Evolutionary conservation across 2,888 invertebrate genomes (phyloP).

Genomic region (Pantelozetes paolii): DNA sequence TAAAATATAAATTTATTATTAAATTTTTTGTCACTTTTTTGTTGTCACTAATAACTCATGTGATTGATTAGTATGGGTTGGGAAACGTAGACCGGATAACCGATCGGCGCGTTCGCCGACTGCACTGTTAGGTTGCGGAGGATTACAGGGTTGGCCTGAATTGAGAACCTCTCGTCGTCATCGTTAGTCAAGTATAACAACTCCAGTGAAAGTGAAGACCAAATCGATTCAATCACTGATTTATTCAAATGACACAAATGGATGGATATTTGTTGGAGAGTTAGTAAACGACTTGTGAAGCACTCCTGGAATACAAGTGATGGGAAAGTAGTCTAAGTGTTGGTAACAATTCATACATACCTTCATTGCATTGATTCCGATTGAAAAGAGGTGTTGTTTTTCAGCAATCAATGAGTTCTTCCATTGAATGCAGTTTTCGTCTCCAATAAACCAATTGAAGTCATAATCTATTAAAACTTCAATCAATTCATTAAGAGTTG

Average conservation of each 20-base stretch:
- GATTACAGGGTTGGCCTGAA: conserved; percentile 54
- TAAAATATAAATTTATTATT: conserved; percentile 4
- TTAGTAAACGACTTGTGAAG: conserved; percentile 53
- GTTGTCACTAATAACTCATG: too few species aligned
- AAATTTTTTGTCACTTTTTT: too few species aligned
- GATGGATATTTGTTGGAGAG: conserved; percentile 51
- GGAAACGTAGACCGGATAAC: conserved; percentile 53
- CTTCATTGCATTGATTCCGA: conserved; percentile 48
- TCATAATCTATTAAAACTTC: conserved; percentile 53
- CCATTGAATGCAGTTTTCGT: conserved; percentile 53
- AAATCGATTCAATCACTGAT: conserved; percentile 54
- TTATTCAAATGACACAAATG: conserved; percentile 53
- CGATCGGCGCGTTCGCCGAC: conserved; percentile 55
- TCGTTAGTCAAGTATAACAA: conserved; percentile 57
- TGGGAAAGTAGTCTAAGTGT: not conserved
- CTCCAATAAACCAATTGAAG: conserved; percentile 53
- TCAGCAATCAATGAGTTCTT: conserved; percentile 51
- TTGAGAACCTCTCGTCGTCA: conserved; percentile 57
- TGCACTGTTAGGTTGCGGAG: conserved; percentile 55
- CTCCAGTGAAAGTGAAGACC: conserved; percentile 56
- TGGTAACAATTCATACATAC: conserved; percentile 40
- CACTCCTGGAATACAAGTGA: conserved; percentile 49
- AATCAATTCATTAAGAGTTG: conserved; percentile 50
- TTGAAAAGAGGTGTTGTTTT: conserved; percentile 52
- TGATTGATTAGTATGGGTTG: conserved; percentile 34